A percentile compares a stretch with the other conserved stretches of the same genome.
Conservation (phyloP, 2,888 invertebrate species). For the Agonopterix subpropinquella region DNA sequence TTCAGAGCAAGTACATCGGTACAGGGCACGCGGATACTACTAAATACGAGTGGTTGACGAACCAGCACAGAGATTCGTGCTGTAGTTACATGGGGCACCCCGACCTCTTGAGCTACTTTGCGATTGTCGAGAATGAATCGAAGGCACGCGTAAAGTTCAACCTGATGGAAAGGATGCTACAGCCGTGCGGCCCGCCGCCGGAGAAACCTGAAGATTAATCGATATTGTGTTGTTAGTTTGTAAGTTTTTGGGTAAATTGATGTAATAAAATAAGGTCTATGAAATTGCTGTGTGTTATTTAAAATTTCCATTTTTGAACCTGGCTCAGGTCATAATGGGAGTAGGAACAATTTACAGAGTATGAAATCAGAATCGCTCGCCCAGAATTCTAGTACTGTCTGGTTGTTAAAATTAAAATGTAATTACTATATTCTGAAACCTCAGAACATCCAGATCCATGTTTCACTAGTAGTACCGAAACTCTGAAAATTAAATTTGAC, state of each 20-base stretch:
- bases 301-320: no score
- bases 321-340: no score
- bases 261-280: background rate
- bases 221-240: background rate
- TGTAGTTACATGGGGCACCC: constrained; percentile 98
- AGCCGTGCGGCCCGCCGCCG: constrained; percentile 99
- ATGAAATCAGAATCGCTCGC: no score
- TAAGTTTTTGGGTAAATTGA: background rate
- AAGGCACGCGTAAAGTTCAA: constrained; percentile 97
- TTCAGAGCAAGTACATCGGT: constrained; percentile 99
- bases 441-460: no score
- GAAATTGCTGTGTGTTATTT: background rate
- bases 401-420: no score
- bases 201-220: constrained; percentile 91
- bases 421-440: no score
- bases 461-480: no score
- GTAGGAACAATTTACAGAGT: no score
- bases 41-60: constrained; percentile 96
- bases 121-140: constrained; percentile 97
- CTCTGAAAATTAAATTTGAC: no score
- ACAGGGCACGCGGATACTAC: constrained; percentile 99
- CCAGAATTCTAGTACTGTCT: no score
- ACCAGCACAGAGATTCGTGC: constrained; percentile 97
- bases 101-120: constrained; percentile 94
- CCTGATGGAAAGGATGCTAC: constrained; percentile 98